A percentile compares a stretch with the other conserved stretches of the same genome.
Conservation (phyloP, 2,113 vertebrate species). For the Neodon shergylaensis region DNA sequence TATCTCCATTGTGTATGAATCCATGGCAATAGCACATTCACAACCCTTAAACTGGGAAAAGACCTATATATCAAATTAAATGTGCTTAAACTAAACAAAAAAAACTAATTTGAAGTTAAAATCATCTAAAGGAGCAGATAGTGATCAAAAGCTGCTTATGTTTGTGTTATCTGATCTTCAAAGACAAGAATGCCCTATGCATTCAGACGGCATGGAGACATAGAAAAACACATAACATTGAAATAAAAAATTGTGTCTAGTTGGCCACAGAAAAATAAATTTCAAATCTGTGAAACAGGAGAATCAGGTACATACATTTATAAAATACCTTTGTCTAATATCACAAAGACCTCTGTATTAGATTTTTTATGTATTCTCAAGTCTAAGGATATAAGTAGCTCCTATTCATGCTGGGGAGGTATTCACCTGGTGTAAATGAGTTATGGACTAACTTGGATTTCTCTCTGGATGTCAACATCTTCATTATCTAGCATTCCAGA, state of each 20-base stretch:
- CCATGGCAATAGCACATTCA: neutral
- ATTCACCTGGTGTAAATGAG: neutral
- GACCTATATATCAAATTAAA: neutral
- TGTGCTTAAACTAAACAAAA: neutral
- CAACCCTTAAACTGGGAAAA: neutral
- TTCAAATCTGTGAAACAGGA: neutral
- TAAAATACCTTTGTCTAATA: too few species aligned
- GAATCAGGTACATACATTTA: neutral
- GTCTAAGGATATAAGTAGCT: neutral
- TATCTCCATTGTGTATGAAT: neutral
- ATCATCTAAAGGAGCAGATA: neutral
- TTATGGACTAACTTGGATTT: fast-evolving
- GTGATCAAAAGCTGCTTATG: neutral
- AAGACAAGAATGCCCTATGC: neutral
- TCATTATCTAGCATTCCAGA: neutral
- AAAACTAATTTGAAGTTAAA: neutral
- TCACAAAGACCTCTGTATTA: neutral
- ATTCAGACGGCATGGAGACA: neutral
- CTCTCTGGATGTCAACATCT: neutral
- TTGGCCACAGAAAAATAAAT: neutral
- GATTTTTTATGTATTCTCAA: neutral
- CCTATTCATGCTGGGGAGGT: neutral
- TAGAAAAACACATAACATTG: neutral
- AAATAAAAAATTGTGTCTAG: neutral
- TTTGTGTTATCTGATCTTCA: too few species aligned